Evolutionary conservation across 2,888 invertebrate species (phyloP).

Genomic region (Lepidocyrtoides sp.): DNA sequence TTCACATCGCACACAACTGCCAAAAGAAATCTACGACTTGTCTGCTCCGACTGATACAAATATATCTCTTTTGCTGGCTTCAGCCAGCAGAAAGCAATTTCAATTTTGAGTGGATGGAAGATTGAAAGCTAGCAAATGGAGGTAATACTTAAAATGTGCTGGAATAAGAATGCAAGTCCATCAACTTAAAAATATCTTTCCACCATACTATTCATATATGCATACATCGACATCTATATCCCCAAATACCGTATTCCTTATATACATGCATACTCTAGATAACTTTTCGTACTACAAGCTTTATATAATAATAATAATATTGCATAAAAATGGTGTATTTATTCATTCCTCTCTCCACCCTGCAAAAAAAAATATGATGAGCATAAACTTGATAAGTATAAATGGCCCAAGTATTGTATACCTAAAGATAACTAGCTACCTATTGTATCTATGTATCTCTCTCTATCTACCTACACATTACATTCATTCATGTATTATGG

Average conservation of each 20-base stretch:
- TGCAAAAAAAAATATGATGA: slow-evolving; percentile 64
- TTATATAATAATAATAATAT: slow-evolving; percentile 10
- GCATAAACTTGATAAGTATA: slow-evolving; percentile 51
- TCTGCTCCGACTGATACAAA: slow-evolving; percentile 65
- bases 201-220: too few species aligned
- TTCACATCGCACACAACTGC: slow-evolving; percentile 50
- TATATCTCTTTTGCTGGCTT: slow-evolving; percentile 59
- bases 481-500: not conserved
- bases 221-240: not conserved
- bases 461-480: slow-evolving; percentile 6
- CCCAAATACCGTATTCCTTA: not conserved
- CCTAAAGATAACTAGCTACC: too few species aligned
- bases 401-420: not conserved
- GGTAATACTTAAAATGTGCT: slow-evolving; percentile 69
- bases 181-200: slow-evolving; percentile 65
- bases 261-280: not conserved
- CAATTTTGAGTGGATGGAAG: slow-evolving; percentile 74
- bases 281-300: not conserved
- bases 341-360: slow-evolving; percentile 54
- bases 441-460: too few species aligned
- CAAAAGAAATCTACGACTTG: slow-evolving; percentile 61
- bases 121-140: slow-evolving; percentile 76
- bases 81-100: slow-evolving; percentile 76
- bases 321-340: slow-evolving; percentile 32
- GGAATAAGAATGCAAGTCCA: slow-evolving; percentile 74